These are phyloP conservation scores for Gibbula magus DNA, from an alignment of 2,888 invertebrate genomes.

Conservation along the genomic window DNA sequence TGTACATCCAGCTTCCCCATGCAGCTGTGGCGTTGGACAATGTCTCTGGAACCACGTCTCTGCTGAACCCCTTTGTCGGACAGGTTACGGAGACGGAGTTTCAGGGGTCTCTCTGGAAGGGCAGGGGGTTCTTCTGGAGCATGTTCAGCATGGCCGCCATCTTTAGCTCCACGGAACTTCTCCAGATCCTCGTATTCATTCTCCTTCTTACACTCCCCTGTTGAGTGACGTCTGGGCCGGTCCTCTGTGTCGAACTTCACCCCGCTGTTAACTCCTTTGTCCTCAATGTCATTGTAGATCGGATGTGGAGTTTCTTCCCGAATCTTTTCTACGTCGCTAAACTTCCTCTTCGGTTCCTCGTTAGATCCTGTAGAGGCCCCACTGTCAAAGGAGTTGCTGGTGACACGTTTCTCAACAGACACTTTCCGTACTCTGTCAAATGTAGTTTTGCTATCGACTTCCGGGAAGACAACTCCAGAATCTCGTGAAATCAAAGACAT, in stretches of 20 bases:
- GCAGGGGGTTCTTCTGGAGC: slow-evolving; percentile 16
- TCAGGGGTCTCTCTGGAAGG: slow-evolving; percentile 16
- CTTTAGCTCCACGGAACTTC: slow-evolving; percentile 47
- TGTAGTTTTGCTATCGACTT: slow-evolving; percentile 24
- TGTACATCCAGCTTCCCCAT: background rate
- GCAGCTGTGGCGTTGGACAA: background rate
- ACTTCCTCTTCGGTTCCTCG: slow-evolving; percentile 31
- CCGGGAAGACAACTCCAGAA: slow-evolving; percentile 48
- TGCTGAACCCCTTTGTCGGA: background rate
- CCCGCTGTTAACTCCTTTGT: background rate
- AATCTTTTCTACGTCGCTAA: slow-evolving; percentile 22
- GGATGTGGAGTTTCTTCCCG: slow-evolving; percentile 13
- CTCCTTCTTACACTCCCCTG: slow-evolving; percentile 32
- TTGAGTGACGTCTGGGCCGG: background rate
- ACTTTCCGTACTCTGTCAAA: slow-evolving; percentile 7
- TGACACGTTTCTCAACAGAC: slow-evolving; percentile 31
- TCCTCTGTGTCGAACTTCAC: background rate
- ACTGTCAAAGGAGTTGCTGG: slow-evolving; percentile 60
- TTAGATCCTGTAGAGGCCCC: slow-evolving; percentile 53
- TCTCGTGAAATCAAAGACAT: slow-evolving; percentile 47
- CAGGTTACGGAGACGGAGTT: background rate
- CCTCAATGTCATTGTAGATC: slow-evolving; percentile 27
- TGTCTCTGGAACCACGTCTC: background rate
- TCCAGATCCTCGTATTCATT: slow-evolving; percentile 57
- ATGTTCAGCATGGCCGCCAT: background rate